Evolutionary conservation across 2,888 invertebrate species (phyloP).

Genomic region (Tetragnatha montana): DNA sequence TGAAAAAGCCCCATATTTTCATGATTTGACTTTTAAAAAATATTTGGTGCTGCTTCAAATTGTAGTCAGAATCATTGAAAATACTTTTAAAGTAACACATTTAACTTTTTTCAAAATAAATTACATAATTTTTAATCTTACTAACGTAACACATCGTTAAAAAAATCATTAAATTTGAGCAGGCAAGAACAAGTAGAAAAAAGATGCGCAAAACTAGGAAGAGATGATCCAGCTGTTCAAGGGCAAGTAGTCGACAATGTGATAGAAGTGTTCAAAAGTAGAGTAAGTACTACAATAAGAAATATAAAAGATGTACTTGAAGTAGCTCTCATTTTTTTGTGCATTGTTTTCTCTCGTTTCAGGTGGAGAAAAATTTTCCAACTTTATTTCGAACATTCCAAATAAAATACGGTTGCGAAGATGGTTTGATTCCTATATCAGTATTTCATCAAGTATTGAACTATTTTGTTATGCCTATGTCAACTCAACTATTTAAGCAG

Average conservation of each 20-base stretch:
- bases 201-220: constrained; percentile 57
- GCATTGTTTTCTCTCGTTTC: neutral
- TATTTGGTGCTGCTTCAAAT: too few species aligned
- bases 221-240: constrained; percentile 64
- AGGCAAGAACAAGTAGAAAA: constrained; percentile 44
- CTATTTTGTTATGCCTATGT: constrained; percentile 66
- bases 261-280: constrained; percentile 42
- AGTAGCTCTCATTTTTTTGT: neutral
- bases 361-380: constrained; percentile 56
- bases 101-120: neutral
- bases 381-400: constrained; percentile 44
- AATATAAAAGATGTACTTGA: neutral
- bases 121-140: neutral
- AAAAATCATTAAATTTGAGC: neutral
- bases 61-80: too few species aligned
- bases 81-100: neutral
- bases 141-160: neutral
- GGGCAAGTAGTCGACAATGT: constrained; percentile 51
- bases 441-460: constrained; percentile 64
- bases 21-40: too few species aligned
- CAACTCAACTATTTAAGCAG: constrained; percentile 55
- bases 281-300: constrained; percentile 18
- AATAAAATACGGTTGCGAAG: constrained; percentile 44
- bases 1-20: too few species aligned
- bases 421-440: constrained; percentile 31